Evolutionary conservation across 1,140 invertebrate genomes (phyloP).

Genomic region (Drosophila serrata): DNA sequence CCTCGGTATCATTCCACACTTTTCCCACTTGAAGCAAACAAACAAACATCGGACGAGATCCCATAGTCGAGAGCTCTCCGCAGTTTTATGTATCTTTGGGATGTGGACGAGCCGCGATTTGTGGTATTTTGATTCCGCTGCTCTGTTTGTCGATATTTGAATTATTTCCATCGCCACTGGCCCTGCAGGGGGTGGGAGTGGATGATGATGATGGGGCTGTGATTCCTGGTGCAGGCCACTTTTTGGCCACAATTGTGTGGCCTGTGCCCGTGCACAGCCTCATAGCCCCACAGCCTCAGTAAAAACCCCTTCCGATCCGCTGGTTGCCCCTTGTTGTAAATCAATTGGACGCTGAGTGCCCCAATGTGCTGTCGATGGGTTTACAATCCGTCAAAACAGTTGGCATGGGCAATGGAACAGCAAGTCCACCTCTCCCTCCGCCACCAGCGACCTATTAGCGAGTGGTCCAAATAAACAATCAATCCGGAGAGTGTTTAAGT

Average conservation of each 20-base stretch:
- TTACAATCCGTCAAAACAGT: constrained; percentile 82
- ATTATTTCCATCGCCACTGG: constrained; percentile 73
- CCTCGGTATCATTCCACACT: constrained; percentile 10
- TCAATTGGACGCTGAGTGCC: constrained; percentile 73
- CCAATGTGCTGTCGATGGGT: constrained; percentile 79
- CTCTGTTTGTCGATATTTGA: constrained; percentile 74
- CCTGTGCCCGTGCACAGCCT: constrained; percentile 13
- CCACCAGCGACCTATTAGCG: constrained; percentile 56
- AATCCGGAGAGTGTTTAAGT: constrained; percentile 24
- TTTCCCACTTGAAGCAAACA: constrained; percentile 46
- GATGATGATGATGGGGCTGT: constrained; percentile 23
- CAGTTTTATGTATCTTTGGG: constrained; percentile 61
- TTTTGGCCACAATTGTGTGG: constrained; percentile 77
- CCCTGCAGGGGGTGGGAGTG: constrained; percentile 18
- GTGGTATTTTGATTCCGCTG: constrained; percentile 55
- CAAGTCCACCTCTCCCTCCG: constrained; percentile 54
- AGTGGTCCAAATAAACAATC: constrained; percentile 55
- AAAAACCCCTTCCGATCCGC: constrained; percentile 9
- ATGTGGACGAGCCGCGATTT: constrained; percentile 57
- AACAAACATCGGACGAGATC: constrained; percentile 52
- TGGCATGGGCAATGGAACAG: constrained; percentile 47
- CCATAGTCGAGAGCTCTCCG: constrained; percentile 2
- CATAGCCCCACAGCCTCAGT: not conserved
- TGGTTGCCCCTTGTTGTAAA: constrained; percentile 55
- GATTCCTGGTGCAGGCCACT: constrained; percentile 57